Base-by-base conservation (phyloP, 2,113 vertebrate genomes). In the Amphilophus citrinellus region DNA sequence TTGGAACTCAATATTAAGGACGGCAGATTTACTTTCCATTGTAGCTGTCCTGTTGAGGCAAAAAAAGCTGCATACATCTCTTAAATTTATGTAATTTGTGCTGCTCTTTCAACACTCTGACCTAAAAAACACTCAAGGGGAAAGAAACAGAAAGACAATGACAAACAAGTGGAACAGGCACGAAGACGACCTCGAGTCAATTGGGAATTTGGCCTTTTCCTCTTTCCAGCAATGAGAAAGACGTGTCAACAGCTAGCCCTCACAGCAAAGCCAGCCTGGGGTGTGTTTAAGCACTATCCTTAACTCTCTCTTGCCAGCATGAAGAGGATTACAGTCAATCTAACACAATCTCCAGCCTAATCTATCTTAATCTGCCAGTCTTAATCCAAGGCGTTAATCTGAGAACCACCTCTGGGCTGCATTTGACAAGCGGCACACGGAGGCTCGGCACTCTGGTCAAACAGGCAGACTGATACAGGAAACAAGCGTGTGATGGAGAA, bases 291-390 rank as follows among this genome's bases (percentile, higher is more conserved):
- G 82, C 77, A 53, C 84, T 80, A 53, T 87, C 83, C 65, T 84
- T 61, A 79, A 86, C 84, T 75, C 85, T 86, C 76, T 87, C 62
- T 82, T 89, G 84, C 66, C 65, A 85, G 80, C 8, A 77, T 68
- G 87, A 84, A 87, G 88, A 78, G 90, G 93, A 94, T 94, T 95
- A 94, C 90, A 89, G 77, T 90, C 91, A 88, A 93, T 91, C 91
- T 82, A 86, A 95, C 94, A 93, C 92, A 87, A 94, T 94, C 92
- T 89, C 73, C 11, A 7, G 47, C 79, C 89, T 94, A 94, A 95
- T 95, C 95, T 91, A 35, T 89, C 42, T 90, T 92, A 94, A 95
- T 94, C 93, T 92, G 89, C 76, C 0, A 18, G 71, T 87, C 84
- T 79, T 90, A 93, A 93, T 94, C 92, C 88, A 63, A 79, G 79